Conservation (phyloP, 1,140 invertebrate species). For the Drosophila persimilis region DNA sequence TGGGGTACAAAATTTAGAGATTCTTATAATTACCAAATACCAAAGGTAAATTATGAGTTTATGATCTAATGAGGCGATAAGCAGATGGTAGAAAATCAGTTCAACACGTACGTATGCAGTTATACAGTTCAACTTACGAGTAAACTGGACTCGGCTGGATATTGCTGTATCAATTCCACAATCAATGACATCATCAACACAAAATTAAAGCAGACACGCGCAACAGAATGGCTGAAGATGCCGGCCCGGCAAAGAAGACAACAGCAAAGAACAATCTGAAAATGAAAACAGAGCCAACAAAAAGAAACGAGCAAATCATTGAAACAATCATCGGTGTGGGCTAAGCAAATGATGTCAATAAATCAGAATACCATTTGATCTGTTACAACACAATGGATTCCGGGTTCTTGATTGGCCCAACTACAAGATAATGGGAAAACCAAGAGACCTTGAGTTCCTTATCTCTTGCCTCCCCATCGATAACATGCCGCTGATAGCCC, state of each 20-base stretch:
- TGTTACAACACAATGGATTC: slow-evolving; percentile 33
- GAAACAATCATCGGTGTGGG: neutral
- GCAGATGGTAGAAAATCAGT: slow-evolving; percentile 1
- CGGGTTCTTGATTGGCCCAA: slow-evolving; percentile 18
- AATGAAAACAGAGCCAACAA: slow-evolving; percentile 28
- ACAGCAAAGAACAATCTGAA: slow-evolving; percentile 31
- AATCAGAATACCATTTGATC: slow-evolving; percentile 32
- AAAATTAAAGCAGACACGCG: slow-evolving; percentile 55
- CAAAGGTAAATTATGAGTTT: slow-evolving; percentile 16
- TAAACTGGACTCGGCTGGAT: slow-evolving; percentile 24
- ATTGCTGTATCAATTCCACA: slow-evolving; percentile 42
- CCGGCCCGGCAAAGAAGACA: slow-evolving; percentile 47
- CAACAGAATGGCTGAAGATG: slow-evolving; percentile 35
- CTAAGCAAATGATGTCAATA: slow-evolving; percentile 58
- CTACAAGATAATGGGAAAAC: neutral
- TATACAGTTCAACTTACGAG: neutral
- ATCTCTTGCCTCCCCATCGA: slow-evolving; percentile 21
- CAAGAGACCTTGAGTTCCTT: slow-evolving; percentile 13
- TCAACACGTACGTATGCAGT: neutral
- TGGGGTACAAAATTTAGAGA: slow-evolving; percentile 24
- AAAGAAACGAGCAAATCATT: slow-evolving; percentile 18
- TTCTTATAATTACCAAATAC: slow-evolving; percentile 18
- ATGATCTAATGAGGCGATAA: slow-evolving; percentile 22
- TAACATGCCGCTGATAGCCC: slow-evolving; percentile 13
- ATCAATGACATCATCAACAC: slow-evolving; percentile 66